Evolutionary conservation across 2,797 vertebrate genomes (phyloP).

Genomic region (Mormyrus hasselquistii): DNA sequence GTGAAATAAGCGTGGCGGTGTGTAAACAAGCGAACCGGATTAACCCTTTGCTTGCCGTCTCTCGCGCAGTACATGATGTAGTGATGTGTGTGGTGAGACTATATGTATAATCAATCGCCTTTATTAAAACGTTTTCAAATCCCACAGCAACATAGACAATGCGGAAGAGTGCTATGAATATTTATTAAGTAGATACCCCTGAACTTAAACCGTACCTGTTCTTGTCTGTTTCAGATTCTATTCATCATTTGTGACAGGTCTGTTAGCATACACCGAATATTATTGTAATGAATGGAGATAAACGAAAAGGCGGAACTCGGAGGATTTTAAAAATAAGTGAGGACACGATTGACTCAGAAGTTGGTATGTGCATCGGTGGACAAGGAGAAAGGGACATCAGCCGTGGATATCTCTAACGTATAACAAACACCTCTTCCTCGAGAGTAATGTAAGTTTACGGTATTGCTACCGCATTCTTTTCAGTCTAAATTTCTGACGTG

Average conservation of each 20-base stretch:
- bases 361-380: neutral
- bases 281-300: neutral
- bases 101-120: neutral
- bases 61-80: neutral
- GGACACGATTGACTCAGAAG: neutral
- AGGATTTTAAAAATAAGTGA: neutral
- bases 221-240: neutral
- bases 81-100: neutral
- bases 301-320: neutral
- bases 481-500: constrained; percentile 17
- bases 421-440: neutral
- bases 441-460: neutral
- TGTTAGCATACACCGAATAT: neutral
- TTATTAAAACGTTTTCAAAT: neutral
- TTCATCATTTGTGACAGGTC: neutral
- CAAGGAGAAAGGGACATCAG: neutral
- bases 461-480: neutral
- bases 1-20: neutral
- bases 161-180: neutral
- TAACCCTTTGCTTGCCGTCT: neutral
- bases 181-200: neutral
- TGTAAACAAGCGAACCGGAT: neutral
- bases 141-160: neutral
- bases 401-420: neutral
- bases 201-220: neutral